Evolutionary conservation across 2,888 invertebrate species (phyloP).

Genomic region (Drosophila cognata): DNA sequence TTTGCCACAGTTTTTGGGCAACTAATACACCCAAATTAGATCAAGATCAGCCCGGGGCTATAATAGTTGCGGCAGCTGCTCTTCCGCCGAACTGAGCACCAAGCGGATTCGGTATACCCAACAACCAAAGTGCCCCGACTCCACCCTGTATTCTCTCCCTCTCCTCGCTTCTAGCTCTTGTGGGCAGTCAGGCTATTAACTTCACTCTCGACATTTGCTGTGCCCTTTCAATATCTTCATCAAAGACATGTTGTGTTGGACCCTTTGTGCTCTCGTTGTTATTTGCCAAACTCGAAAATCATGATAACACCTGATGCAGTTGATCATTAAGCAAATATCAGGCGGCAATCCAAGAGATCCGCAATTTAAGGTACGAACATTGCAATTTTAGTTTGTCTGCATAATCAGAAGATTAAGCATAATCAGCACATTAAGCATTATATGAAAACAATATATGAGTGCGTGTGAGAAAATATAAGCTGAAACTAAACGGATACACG

Average conservation of each 20-base stretch:
- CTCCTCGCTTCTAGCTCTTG: constrained; percentile 41
- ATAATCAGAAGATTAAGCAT: constrained; percentile 7
- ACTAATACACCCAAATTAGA: constrained; percentile 81
- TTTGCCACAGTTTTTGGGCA: constrained; percentile 71
- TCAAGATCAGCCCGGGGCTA: constrained; percentile 68
- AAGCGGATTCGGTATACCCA: constrained; percentile 55
- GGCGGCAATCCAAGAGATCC: constrained; percentile 22
- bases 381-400: constrained; percentile 19
- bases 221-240: constrained; percentile 51
- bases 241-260: constrained; percentile 18
- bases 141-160: constrained; percentile 3
- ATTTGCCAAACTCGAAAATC: constrained; percentile 59
- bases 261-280: constrained; percentile 20
- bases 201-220: constrained; percentile 55
- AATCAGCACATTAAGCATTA: constrained; percentile 11
- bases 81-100: constrained; percentile 56
- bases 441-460: constrained; percentile 1
- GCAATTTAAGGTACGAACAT: constrained; percentile 27
- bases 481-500: background rate
- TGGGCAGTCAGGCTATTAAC: constrained; percentile 62
- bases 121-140: constrained; percentile 4
- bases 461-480: background rate
- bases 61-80: constrained; percentile 67
- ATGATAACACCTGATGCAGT: constrained; percentile 69
- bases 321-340: constrained; percentile 67